Percentiles rank a stretch among this genome's conserved stretches.
Conservation (phyloP, 2,888 invertebrate species). For the Lucinisca nassula region DNA sequence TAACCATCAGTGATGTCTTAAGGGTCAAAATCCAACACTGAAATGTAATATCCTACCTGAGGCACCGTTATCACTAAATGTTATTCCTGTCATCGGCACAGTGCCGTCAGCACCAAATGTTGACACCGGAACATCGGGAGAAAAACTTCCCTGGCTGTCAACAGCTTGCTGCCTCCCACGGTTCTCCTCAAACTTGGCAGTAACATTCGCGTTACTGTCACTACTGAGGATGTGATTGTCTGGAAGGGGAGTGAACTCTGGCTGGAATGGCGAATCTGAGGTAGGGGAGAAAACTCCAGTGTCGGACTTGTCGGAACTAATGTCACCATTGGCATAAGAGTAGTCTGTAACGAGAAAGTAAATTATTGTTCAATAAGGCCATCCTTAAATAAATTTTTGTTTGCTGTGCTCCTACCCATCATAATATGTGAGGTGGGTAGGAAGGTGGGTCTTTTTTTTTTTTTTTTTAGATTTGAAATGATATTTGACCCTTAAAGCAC, state of each 20-base stretch:
- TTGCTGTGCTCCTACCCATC: no score
- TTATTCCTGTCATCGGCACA: conserved; percentile 61
- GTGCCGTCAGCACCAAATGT: neutral
- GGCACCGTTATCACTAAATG: conserved; percentile 37
- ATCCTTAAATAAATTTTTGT: no score
- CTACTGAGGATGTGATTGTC: conserved; percentile 49
- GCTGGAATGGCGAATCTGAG: conserved; percentile 63
- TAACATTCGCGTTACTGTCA: conserved; percentile 39
- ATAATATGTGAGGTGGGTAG: no score
- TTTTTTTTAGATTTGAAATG: no score
- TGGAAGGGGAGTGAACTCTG: conserved; percentile 50
- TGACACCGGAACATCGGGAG: neutral
- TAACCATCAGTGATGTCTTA: no score
- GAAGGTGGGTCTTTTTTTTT: no score
- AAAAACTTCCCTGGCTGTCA: conserved; percentile 17
- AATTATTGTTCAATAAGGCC: no score
- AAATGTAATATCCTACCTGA: neutral
- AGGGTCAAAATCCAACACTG: no score
- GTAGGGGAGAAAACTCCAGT: conserved; percentile 66
- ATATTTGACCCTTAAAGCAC: no score
- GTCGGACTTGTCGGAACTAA: conserved; percentile 65
- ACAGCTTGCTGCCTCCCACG: conserved; percentile 20
- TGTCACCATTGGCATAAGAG: conserved; percentile 75
- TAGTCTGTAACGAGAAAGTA: conserved; percentile 66
- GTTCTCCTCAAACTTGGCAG: conserved; percentile 38